Evolutionary conservation across 2,113 vertebrate species (phyloP).

Genomic region (Catharus bicknelli): DNA sequence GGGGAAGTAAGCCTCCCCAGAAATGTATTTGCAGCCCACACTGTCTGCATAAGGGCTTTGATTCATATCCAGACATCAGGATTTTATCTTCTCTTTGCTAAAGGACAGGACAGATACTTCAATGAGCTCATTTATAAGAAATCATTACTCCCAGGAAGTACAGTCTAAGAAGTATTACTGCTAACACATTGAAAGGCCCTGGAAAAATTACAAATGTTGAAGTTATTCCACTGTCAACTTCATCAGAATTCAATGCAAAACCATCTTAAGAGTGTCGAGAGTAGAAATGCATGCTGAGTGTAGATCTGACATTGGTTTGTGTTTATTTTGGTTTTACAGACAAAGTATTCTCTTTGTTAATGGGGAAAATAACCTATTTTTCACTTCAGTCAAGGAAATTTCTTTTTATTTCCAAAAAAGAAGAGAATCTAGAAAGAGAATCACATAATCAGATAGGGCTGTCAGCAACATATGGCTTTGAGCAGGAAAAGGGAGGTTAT

Average conservation of each 20-base stretch:
- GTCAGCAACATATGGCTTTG: conserved; percentile 51
- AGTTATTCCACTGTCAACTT: conserved; percentile 19
- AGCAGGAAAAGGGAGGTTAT: conserved; percentile 31
- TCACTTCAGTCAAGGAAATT: conserved; percentile 37
- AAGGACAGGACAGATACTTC: background rate
- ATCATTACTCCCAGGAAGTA: background rate
- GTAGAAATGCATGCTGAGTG: background rate
- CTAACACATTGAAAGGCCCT: background rate
- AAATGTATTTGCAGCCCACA: background rate
- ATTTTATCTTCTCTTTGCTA: background rate
- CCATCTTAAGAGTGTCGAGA: background rate
- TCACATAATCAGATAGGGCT: conserved; percentile 22
- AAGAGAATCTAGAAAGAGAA: conserved; percentile 19
- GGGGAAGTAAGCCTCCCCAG: background rate
- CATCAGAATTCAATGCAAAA: conserved; percentile 15
- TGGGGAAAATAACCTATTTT: conserved; percentile 58
- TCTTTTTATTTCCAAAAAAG: conserved; percentile 34
- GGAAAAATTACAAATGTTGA: conserved; percentile 30
- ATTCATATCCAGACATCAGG: background rate
- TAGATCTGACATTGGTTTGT: conserved; percentile 20
- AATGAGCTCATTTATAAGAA: background rate
- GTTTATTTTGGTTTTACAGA: conserved; percentile 49
- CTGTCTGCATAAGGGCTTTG: background rate
- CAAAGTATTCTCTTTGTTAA: conserved; percentile 59
- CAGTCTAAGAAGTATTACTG: background rate